These are phyloP conservation scores for Nannoperca obscura DNA, from an alignment of 2,797 vertebrate species.

Conservation along the genomic window DNA sequence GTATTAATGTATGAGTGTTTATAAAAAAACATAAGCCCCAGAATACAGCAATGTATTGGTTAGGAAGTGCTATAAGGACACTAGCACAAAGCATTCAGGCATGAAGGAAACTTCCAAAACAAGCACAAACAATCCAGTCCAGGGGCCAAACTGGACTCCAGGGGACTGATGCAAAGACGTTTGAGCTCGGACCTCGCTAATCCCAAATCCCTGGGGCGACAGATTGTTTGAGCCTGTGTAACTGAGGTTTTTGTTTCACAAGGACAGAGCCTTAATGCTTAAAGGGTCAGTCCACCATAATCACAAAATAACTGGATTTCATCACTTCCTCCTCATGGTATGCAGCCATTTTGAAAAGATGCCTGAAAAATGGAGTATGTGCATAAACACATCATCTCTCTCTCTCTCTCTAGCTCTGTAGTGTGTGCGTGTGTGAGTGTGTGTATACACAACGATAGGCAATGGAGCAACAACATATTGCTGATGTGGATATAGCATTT, in stretches of 20 bases:
- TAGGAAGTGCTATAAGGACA: background rate
- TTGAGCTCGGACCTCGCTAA: background rate
- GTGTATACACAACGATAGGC: constrained; percentile 16
- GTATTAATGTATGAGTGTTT: background rate
- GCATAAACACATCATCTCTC: constrained; percentile 18
- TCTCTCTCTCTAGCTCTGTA: constrained; percentile 24
- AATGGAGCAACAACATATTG: constrained; percentile 29
- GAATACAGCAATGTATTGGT: background rate
- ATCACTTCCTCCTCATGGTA: background rate
- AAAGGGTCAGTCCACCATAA: constrained; percentile 1
- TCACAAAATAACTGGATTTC: background rate
- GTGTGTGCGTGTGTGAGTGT: constrained; percentile 23
- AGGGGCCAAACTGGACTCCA: background rate
- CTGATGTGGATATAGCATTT: constrained; percentile 19
- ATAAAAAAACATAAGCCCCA: background rate
- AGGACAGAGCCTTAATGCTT: background rate
- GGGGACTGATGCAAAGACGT: background rate
- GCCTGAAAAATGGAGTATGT: constrained; percentile 1
- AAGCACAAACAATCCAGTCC: background rate
- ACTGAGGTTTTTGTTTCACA: background rate
- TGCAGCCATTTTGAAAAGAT: constrained; percentile 23
- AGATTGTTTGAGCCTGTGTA: background rate
- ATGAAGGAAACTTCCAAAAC: background rate
- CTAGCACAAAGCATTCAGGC: background rate
- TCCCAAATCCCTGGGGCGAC: background rate